phyloP scores from a whole-genome alignment of 2,888 invertebrate genomes.

The Malacosoma neustria region DNA sequence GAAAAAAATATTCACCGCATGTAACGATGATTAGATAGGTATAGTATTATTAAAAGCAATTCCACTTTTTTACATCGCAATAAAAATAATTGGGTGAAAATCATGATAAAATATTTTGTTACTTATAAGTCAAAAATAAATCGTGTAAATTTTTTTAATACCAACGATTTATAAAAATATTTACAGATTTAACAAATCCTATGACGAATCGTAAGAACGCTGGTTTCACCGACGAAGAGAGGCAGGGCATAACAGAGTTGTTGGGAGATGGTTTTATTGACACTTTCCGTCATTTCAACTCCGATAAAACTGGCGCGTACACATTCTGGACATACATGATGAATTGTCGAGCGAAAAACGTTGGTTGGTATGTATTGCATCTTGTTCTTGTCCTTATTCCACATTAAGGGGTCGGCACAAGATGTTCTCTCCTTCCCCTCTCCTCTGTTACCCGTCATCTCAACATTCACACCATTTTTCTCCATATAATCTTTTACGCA shows the following conservation, averaged over 20 bases:
- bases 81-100: no score
- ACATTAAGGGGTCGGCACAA: no score
- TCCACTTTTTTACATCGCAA: no score
- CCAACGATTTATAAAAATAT: not conserved
- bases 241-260: slow-evolving; percentile 91
- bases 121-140: not conserved
- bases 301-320: slow-evolving; percentile 87
- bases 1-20: no score
- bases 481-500: no score
- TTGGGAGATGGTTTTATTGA: slow-evolving; percentile 90
- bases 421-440: no score
- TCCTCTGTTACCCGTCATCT: no score
- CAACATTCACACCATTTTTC: no score
- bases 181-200: slow-evolving; percentile 92
- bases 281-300: slow-evolving; percentile 90
- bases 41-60: no score
- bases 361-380: slow-evolving; percentile 91
- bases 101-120: no score
- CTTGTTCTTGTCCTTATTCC: no score
- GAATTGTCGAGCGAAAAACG: slow-evolving; percentile 90
- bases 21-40: no score
- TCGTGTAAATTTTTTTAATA: not conserved
- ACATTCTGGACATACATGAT: slow-evolving; percentile 97
- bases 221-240: slow-evolving; percentile 96
- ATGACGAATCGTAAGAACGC: slow-evolving; percentile 94